Evolutionary conservation across 2,113 vertebrate genomes (phyloP), one percentile per base, ranked within the genome.

Genomic region (Engystomops pustulosus): DNA sequence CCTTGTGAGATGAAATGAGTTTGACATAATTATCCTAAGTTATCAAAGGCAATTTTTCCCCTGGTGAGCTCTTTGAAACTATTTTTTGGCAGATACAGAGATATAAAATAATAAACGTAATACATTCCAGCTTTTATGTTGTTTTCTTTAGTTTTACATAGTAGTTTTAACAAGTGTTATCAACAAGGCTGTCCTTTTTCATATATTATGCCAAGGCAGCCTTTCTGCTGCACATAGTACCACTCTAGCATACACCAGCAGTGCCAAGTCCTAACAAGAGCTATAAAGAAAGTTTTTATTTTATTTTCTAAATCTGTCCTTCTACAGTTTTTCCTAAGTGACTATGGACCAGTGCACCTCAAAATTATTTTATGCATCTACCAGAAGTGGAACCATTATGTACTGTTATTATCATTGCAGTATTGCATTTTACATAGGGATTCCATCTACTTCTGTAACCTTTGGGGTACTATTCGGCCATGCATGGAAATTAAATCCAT

Each of bases 11-110:
- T 17, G 36, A 58, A 72, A 72, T 44, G 25, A 18, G 25, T 32
- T 81, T 81, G 47, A 81, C 34, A 70, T 81, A 30, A 71, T 71
- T 70, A 81, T 81, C 23, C 58, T 12, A 70, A 55, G 49, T 81
- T 36, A 82, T 82, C 80, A 72, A 82, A 74, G 68, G 30, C 30
- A 30, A 9, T 38, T 81, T 51, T 72, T 47, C 27, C 44, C 68
- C 67, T 55, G 32, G 44, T 55, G 30, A 68, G 47, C 45, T 23
- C 53, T 72, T 70, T 72, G 68, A 58, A 55, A 72, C 53, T 9
- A 32, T 34, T 45, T 72, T 71, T 75, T 74, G 70, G 81, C 81
- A 83, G 71, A 25, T 53, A 55, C 20, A 53, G 51, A 80, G 36
- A 68, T 74, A 49, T 27, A 55, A 44, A 58, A 55, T 51, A n/a